Conservation (phyloP, 2,797 vertebrate genomes). For the Notamacropus eugenii region DNA sequence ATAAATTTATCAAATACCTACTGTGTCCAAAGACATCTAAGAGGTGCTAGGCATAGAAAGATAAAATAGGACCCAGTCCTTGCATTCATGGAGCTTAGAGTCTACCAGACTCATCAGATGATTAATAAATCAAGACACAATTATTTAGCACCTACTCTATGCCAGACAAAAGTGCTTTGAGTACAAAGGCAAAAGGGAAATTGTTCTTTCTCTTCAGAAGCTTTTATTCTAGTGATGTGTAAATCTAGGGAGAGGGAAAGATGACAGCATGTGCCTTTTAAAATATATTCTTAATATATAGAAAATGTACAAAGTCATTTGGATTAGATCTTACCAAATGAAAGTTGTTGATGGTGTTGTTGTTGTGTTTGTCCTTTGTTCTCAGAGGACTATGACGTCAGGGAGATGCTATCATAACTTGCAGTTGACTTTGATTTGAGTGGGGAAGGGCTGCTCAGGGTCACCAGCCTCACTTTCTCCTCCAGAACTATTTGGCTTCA, state of each 20-base stretch:
- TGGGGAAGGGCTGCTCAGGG: too few species aligned
- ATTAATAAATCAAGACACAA: background rate
- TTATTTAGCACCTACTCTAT: background rate
- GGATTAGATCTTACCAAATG: background rate
- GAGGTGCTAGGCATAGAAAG: background rate
- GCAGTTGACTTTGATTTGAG: too few species aligned
- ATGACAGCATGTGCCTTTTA: background rate
- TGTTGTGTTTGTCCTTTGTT: too few species aligned
- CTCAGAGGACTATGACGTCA: too few species aligned
- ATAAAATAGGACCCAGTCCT: background rate
- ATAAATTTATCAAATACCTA: background rate
- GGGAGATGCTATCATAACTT: too few species aligned
- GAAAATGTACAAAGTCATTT: background rate
- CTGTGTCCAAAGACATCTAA: background rate
- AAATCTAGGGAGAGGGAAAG: too few species aligned
- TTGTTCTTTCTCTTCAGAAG: background rate
- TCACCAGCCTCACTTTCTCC: too few species aligned
- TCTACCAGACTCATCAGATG: background rate
- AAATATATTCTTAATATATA: background rate
- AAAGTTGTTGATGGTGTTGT: background rate
- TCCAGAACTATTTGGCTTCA: too few species aligned
- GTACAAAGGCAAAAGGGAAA: background rate
- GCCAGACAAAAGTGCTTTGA: background rate
- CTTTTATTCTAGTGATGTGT: background rate
- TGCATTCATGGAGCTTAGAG: background rate